phyloP scores from a whole-genome alignment of 2,888 invertebrate species.

The Lasioglossum marginatum region DNA sequence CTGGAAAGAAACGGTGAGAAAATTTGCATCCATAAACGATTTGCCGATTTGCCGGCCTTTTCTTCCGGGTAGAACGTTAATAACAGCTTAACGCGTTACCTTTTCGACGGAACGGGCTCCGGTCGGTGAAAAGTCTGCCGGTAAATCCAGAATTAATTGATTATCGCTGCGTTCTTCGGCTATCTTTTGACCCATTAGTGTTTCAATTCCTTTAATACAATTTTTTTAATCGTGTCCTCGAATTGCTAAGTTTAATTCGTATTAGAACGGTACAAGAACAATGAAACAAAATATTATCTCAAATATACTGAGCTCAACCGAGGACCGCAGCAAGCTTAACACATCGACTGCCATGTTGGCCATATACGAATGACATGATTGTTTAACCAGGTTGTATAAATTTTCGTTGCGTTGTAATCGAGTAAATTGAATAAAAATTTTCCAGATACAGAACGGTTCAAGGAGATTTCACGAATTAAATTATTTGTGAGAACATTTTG shows the following conservation, averaged over 20 bases:
- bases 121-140: too few species aligned
- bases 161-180: background rate
- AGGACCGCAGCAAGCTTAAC: background rate
- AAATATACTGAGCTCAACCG: background rate
- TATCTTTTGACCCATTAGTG: background rate
- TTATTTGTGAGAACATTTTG: background rate
- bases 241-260: background rate
- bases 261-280: background rate
- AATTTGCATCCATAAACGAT: conserved; percentile 8
- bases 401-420: background rate
- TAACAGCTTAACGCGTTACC: conserved; percentile 8
- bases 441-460: background rate
- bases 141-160: background rate
- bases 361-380: background rate
- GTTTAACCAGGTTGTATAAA: background rate
- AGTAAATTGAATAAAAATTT: background rate
- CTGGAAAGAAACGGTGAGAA: conserved; percentile 39
- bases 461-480: background rate
- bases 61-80: background rate
- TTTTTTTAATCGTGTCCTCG: background rate
- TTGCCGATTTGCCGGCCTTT: background rate
- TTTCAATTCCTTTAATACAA: background rate
- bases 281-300: background rate
- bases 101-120: background rate
- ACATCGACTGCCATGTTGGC: background rate